Evolutionary conservation across 2,888 invertebrate species (phyloP).

Genomic region (Mythimna pallens): DNA sequence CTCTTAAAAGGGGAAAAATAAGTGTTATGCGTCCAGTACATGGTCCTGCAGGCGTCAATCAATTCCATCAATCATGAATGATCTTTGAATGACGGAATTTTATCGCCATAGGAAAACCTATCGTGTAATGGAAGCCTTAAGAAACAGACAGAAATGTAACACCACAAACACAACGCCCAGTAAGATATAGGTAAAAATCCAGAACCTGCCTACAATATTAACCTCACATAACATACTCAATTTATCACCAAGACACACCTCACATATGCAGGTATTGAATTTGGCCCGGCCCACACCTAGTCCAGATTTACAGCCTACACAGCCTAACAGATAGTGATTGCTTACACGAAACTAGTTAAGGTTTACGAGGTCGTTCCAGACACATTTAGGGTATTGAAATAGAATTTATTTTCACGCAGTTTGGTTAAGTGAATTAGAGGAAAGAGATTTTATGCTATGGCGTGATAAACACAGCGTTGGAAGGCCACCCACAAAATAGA

Average conservation of each 20-base stretch:
- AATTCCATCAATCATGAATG: too few species aligned
- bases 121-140: too few species aligned
- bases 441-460: not conserved
- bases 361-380: conserved; percentile 41
- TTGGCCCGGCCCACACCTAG: conserved; percentile 18
- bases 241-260: conserved; percentile 21
- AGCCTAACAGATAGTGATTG: conserved; percentile 38
- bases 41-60: too few species aligned
- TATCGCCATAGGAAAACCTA: too few species aligned
- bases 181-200: not conserved
- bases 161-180: not conserved
- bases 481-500: too few species aligned
- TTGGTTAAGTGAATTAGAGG: conserved; percentile 16
- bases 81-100: too few species aligned
- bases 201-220: not conserved
- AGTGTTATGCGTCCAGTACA: too few species aligned
- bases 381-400: conserved; percentile 37
- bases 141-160: too few species aligned
- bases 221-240: conserved; percentile 1
- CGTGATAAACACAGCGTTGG: too few species aligned
- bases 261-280: conserved; percentile 35
- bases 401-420: conserved; percentile 23
- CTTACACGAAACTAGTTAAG: conserved; percentile 39
- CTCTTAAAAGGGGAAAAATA: too few species aligned
- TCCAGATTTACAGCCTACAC: conserved; percentile 35